Conservation (phyloP, 2,797 vertebrate species). For the Esox lucius region DNA sequence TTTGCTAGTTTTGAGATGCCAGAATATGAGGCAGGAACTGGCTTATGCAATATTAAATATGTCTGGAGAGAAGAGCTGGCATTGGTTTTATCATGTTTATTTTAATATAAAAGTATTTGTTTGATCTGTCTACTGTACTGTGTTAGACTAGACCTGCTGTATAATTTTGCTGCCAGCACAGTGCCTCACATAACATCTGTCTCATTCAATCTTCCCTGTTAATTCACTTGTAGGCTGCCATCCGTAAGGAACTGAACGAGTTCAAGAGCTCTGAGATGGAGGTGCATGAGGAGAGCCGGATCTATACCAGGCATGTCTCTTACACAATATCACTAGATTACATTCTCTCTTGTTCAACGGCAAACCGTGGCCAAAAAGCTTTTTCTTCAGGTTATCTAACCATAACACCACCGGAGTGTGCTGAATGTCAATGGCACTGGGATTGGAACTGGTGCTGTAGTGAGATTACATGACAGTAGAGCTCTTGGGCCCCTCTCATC, state of each 20-base stretch:
- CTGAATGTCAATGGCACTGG: no score
- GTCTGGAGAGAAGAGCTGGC: neutral
- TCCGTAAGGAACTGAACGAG: constrained; percentile 95
- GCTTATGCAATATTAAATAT: neutral
- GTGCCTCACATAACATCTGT: neutral
- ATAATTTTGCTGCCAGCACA: neutral
- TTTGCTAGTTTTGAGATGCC: neutral
- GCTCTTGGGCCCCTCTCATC: no score
- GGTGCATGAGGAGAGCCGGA: constrained; percentile 92
- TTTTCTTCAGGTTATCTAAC: no score
- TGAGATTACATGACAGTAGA: no score
- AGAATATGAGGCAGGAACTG: neutral
- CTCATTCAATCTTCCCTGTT: neutral
- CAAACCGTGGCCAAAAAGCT: no score
- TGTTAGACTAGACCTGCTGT: neutral
- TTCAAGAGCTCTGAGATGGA: constrained; percentile 98
- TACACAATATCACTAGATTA: constrained; percentile 38
- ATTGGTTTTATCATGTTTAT: neutral
- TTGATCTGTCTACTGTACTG: neutral
- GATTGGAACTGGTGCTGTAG: no score
- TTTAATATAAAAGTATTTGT: neutral
- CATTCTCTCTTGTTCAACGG: neutral
- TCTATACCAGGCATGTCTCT: constrained; percentile 86
- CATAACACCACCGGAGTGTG: no score
- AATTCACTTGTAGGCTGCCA: constrained; percentile 83